Evolutionary conservation across 1,140 invertebrate species (phyloP).

Genomic region (Phortica variegata): DNA sequence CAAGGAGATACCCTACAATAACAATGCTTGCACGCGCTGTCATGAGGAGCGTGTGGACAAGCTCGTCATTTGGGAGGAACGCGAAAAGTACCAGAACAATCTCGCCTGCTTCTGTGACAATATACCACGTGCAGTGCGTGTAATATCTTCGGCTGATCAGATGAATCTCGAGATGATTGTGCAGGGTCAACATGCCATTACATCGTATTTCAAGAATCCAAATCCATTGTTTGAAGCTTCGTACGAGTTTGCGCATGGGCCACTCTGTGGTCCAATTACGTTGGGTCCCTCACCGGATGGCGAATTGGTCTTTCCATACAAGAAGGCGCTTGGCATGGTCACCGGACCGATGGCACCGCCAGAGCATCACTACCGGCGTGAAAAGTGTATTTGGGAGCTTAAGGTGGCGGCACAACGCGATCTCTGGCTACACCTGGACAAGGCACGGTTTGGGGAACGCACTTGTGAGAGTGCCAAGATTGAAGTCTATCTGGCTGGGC

Average conservation of each 20-base stretch:
- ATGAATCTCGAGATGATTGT: conserved; percentile 77
- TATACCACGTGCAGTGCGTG: conserved; percentile 62
- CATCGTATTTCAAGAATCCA: conserved; percentile 83
- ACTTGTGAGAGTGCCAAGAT: conserved; percentile 81
- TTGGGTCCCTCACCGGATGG: conserved; percentile 76
- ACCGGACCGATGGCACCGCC: conserved; percentile 48
- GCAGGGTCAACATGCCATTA: conserved; percentile 76
- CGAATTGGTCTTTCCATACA: conserved; percentile 80
- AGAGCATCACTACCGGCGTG: conserved; percentile 61
- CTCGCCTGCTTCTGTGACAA: conserved; percentile 68
- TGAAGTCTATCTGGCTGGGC: conserved; percentile 75
- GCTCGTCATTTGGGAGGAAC: conserved; percentile 73
- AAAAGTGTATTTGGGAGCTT: conserved; percentile 87
- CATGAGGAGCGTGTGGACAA: conserved; percentile 82
- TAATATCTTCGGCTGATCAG: conserved; percentile 75
- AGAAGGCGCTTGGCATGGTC: conserved; percentile 70
- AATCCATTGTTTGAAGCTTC: conserved; percentile 78
- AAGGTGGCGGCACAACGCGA: conserved; percentile 77
- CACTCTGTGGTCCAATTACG: conserved; percentile 79
- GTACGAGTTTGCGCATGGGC: conserved; percentile 85
- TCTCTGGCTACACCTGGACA: conserved; percentile 83
- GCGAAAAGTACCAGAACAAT: conserved; percentile 50
- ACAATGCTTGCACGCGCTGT: conserved; percentile 76
- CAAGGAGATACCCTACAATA: conserved; percentile 74
- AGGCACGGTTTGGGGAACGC: conserved; percentile 77